A percentile compares a stretch with the other conserved stretches of the same genome.
phyloP scores from a whole-genome alignment of 2,888 invertebrate species.

The Corbicula japonica region DNA sequence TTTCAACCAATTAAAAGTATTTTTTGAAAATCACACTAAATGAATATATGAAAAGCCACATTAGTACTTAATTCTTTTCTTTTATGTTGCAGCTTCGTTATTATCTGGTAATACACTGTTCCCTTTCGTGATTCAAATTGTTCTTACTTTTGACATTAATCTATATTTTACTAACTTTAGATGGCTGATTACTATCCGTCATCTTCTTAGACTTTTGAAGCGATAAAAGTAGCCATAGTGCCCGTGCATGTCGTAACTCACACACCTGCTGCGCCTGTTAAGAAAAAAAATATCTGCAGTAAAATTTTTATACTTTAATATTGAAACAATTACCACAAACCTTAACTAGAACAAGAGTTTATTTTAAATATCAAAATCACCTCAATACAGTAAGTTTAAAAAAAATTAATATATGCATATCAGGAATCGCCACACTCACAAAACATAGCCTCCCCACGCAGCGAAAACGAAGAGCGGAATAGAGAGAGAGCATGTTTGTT shows the following conservation, averaged over 20 bases:
- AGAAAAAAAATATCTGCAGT: constrained; percentile 1
- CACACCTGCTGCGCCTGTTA: constrained; percentile 67
- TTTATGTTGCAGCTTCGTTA: neutral
- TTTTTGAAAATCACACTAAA: no score
- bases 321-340: no score
- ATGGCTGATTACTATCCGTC: constrained; percentile 27
- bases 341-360: no score
- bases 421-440: no score
- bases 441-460: no score
- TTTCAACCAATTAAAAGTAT: no score
- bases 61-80: neutral
- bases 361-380: no score
- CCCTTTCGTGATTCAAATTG: neutral
- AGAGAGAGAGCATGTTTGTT: no score
- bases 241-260: constrained; percentile 70
- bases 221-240: constrained; percentile 75
- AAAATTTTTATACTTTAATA: no score
- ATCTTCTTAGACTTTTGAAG: constrained; percentile 67
- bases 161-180: constrained; percentile 1
- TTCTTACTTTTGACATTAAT: neutral
- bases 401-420: no score
- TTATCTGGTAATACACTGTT: neutral
- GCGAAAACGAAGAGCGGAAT: no score
- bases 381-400: no score
- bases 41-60: neutral